Base-by-base conservation (phyloP, 2,888 invertebrate species). In the Steromphala cineraria region DNA sequence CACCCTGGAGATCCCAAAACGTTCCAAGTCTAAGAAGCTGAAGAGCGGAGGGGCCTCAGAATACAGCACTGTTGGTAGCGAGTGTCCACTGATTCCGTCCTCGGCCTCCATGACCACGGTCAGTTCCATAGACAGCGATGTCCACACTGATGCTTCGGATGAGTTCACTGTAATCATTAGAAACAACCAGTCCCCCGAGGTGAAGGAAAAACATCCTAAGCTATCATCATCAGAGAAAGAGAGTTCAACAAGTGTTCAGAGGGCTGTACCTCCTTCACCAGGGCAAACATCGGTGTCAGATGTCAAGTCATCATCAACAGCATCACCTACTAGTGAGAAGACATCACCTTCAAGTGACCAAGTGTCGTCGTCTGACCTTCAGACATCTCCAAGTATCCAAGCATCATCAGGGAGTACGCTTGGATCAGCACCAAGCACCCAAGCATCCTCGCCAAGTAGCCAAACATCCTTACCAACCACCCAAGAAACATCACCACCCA, bases 101-200 rank as follows among this genome's bases (percentile, higher is more conserved):
- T 78, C 78, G 13, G 78, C 21, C 24, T 55, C 78, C 19, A 36
- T 56, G 56, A 56, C 78, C 10, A 78, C 75, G 24, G 55, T 74
- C 52, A 74, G 71, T 21, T 75, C 80, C n/a, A 75, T 75, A 28
- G 76, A 76, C 62, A 75, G 80, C 67, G 75, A 67, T 3, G 75
- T 79, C 31, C 81, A 81, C 75, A 83, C 83, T 0, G 83, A 83
- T 67, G 83, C 83, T 2, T 83, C 83, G 5, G 80, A 81, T 19
- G 83, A 83, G 75, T 83, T 83, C 75, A 83, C 83, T 40, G 67
- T 83, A 24, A 52, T 79, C 62, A 71, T 83, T 8, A 75, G 79
- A 15, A 76, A 62, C n/a, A 53, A 75, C 21, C 52, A 17, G n/a
- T 31, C 67, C 17, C 71, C 71, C 3, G 36, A 40, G 19, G 17